Percentiles rank a stretch among this genome's conserved stretches.
These are phyloP conservation scores for Tachyglossus aculeatus DNA, from an alignment of 2,797 vertebrate species.

Conservation along the genomic window DNA sequence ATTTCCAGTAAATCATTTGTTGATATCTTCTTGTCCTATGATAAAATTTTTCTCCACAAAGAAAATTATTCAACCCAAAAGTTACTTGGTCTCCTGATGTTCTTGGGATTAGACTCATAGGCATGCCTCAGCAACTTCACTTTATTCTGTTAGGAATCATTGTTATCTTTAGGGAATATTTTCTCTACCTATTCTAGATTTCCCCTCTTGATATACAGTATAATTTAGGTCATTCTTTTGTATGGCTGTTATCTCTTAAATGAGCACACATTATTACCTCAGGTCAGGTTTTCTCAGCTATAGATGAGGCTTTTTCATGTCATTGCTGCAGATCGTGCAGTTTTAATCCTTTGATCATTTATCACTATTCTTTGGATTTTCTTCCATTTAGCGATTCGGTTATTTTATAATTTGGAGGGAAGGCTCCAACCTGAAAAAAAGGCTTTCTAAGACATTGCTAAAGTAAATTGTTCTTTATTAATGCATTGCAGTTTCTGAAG, in stretches of 20 bases:
- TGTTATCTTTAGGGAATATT: fast-evolving
- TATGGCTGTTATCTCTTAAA: neutral
- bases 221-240: neutral
- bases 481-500: no score
- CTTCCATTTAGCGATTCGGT: neutral
- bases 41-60: neutral
- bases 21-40: no score
- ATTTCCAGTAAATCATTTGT: fast-evolving
- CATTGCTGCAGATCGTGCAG: neutral
- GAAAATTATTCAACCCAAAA: no score
- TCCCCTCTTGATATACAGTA: neutral
- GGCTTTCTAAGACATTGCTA: no score
- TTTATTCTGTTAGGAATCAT: neutral
- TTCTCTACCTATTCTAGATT: neutral
- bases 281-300: neutral
- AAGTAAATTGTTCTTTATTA: no score
- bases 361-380: neutral
- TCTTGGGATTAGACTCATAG: fast-evolving
- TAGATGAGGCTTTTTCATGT: neutral
- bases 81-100: neutral
- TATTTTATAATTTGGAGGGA: no score
- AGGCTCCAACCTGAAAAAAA: no score
- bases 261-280: no score
- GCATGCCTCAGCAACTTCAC: neutral
- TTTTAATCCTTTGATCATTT: neutral